phyloP scores from a whole-genome alignment of 2,113 vertebrate genomes.

The Mustelus asterias region DNA sequence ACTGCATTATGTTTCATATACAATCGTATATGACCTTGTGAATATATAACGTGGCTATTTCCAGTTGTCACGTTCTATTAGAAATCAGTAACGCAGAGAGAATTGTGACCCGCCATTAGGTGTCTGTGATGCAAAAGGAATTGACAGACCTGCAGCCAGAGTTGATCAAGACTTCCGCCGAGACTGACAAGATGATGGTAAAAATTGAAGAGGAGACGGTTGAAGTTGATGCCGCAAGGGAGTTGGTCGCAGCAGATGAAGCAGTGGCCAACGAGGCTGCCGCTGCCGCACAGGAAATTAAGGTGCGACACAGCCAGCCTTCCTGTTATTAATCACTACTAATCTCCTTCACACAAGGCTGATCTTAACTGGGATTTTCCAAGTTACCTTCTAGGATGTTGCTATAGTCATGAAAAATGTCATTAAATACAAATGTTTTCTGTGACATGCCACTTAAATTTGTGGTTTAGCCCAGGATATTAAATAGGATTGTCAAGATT shows the following conservation, averaged over 20 bases:
- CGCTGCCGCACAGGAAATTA: constrained; percentile 71
- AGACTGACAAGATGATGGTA: constrained; percentile 81
- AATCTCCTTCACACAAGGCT: not conserved
- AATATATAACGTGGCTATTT: not conserved
- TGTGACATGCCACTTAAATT: not conserved
- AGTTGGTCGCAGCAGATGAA: constrained; percentile 78
- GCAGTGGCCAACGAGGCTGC: constrained; percentile 78
- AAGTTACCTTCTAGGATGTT: not conserved
- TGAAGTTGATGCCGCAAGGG: constrained; percentile 83
- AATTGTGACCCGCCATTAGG: constrained; percentile 50
- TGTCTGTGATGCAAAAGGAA: constrained; percentile 79
- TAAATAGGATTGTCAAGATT: not conserved
- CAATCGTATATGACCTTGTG: not conserved
- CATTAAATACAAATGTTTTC: not conserved
- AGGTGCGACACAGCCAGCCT: constrained; percentile 55
- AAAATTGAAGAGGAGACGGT: constrained; percentile 74
- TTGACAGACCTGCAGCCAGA: constrained; percentile 82
- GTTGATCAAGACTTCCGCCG: constrained; percentile 73
- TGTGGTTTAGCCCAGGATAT: not conserved
- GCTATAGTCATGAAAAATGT: not conserved
- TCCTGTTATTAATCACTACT: not conserved
- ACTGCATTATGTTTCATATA: not conserved
- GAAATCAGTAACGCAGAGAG: not conserved
- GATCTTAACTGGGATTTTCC: not conserved
- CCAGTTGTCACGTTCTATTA: not conserved